phyloP scores from a whole-genome alignment of 2,113 vertebrate species.

The Chaenogobius annularis region DNA sequence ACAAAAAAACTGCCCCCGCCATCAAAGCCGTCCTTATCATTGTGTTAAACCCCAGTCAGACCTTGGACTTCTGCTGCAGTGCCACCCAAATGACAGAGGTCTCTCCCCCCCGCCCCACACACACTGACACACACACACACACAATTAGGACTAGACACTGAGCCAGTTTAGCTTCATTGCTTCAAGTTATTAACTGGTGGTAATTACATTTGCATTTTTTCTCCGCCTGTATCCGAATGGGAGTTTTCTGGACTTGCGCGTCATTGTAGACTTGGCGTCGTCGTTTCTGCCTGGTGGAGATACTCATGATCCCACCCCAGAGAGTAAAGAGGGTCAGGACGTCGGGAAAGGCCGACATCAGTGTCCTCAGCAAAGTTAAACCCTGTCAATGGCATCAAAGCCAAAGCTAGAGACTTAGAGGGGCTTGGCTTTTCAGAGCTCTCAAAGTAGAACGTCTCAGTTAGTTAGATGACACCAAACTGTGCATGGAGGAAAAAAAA shows the following conservation, averaged over 20 bases:
- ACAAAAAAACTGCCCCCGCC: slow-evolving; percentile 35
- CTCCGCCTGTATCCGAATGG: slow-evolving; percentile 45
- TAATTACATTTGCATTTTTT: slow-evolving; percentile 77
- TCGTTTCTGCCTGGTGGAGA: slow-evolving; percentile 41
- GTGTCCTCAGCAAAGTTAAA: slow-evolving; percentile 32
- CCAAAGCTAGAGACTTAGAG: slow-evolving; percentile 21
- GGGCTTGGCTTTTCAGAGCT: slow-evolving; percentile 27
- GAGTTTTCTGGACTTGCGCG: slow-evolving; percentile 46
- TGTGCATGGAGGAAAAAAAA: no score
- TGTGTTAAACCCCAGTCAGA: slow-evolving; percentile 55
- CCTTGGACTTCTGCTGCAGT: slow-evolving; percentile 51
- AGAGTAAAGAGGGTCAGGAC: slow-evolving; percentile 37
- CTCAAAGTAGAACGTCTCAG: slow-evolving; percentile 27
- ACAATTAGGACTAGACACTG: slow-evolving; percentile 71
- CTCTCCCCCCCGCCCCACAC: slow-evolving; percentile 48
- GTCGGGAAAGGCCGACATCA: slow-evolving; percentile 27
- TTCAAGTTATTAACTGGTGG: slow-evolving; percentile 73
- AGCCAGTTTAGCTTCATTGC: slow-evolving; percentile 67
- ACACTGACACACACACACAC: slow-evolving; percentile 27
- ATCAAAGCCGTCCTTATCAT: slow-evolving; percentile 63
- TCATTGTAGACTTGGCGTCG: slow-evolving; percentile 37
- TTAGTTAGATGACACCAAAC: neutral
- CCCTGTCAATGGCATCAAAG: slow-evolving; percentile 44
- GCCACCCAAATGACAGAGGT: slow-evolving; percentile 59
- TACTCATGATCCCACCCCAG: slow-evolving; percentile 42